Evolutionary conservation across 2,797 vertebrate species (phyloP), one percentile per base, ranked within the genome.

Genomic region (Propithecus deckenii): DNA sequence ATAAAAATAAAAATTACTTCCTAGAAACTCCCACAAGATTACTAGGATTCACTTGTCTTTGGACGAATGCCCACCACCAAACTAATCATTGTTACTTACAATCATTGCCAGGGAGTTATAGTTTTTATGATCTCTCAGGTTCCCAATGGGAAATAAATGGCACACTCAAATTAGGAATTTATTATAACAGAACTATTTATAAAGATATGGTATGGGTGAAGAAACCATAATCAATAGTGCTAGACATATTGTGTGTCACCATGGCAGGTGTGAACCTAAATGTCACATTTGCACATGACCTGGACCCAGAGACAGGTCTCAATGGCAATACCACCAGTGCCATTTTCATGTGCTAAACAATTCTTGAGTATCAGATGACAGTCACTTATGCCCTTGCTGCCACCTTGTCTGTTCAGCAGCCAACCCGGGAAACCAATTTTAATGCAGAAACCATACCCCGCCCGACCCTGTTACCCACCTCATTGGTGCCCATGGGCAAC

Each of bases 41-140:
- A 46, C 30, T 71, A 79, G 30, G 17, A 79, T 91, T 86, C n/a
- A 43, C 30, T 89, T 85, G 50, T 69, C 41, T 67, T 79, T 90
- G 72, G 28, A 81, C n/a, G n/a, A 7, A 71, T 63, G 63, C 6
- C 1, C 28, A 72, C n/a, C 61, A 59, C 22, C 46, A 48, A 43
- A 84, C 25, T 59, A 57, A 71, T 61, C 30, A 18, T 22, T 86
- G 23, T 89, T 86, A 46, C 0, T 71, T 79, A 52, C 8, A 85
- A 2, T 72, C 30, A 80, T 72, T 79, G 18, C 18, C 81, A 57
- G 32, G 30, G 78, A 67, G 38, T 65, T 72, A 59, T 4, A 11
- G 38, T 32, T 80, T 59, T 71, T 69, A 59, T 86, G 32, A 48
- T 32, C 50, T 67, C 28, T 63, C 30, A 88, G 55, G 12, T 52